Base-by-base conservation (phyloP, 1,140 invertebrate species). In the Drosophila mauritiana region DNA sequence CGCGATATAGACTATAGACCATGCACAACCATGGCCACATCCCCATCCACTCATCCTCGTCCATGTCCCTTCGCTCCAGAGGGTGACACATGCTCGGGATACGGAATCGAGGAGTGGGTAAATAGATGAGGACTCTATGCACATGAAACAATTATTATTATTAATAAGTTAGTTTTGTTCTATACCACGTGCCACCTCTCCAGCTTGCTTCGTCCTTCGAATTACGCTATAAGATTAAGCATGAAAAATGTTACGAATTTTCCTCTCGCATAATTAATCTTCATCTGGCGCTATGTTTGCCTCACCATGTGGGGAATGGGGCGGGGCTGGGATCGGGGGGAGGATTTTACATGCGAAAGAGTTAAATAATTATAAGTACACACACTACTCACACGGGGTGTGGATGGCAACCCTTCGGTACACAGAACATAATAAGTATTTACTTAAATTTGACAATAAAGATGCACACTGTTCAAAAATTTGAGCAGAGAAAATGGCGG, bases 231-330 rank as follows among this genome's bases (percentile, higher is more conserved):
- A 86, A 88, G 83, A 86, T 86, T 86, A 86, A 86, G 79, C 76
- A 82, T 86, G 82, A 86, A 88, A 86, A 86, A 86, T 88, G 79
- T 83, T 88, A 82, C 63, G 76, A 83, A 86, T 88, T 88, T 79
- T 57, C 83, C 65, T 79, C 59, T 67, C 65, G 17, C 36, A 63
- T 82, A 86, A 86, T 86, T 86, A 86, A 86, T 86, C 83, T 86
- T 86, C 83, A 86, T 86, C 83, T 86, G 70, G 61, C 67, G 55
- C 63, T 45, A 65, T 67, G 63, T 31, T 52, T 34, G 57, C 58
- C 37, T n/a, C 61, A 42, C 17, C 61, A 31, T 65, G 43, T 51
- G 62, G 27, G 37, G 8, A 39, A 4, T 25, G 34, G 31, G 51
- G 40, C 4, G 22, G 15, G 31, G 12, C 13, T n/a, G 11, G 39